These are phyloP conservation scores for Rhinogobius similis DNA, from an alignment of 2,113 vertebrate genomes.

Conservation along the genomic window DNA sequence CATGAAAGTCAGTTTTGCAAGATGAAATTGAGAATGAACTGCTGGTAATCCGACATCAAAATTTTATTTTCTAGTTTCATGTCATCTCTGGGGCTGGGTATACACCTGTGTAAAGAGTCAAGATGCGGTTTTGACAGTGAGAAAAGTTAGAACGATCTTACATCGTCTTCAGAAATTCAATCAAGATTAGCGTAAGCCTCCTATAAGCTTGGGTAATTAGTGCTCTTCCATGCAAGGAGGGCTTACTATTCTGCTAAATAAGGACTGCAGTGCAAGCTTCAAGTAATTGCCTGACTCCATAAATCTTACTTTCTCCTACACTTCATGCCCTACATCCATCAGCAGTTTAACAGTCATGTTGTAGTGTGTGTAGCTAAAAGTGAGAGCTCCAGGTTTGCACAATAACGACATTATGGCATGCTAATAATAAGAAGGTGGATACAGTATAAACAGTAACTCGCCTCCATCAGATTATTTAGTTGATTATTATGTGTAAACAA, in stretches of 20 bases:
- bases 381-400: not conserved
- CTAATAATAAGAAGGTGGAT: not conserved
- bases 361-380: not conserved
- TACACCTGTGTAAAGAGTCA: constrained; percentile 33
- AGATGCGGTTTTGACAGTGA: constrained; percentile 51
- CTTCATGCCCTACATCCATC: constrained; percentile 42
- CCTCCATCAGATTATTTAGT: constrained; percentile 18
- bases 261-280: constrained; percentile 42
- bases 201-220: constrained; percentile 66
- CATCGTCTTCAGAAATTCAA: constrained; percentile 61
- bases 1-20: not conserved
- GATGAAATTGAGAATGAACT: not conserved
- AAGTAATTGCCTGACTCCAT: constrained; percentile 56
- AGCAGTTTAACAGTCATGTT: constrained; percentile 36
- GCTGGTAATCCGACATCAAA: too few species aligned
- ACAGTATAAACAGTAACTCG: constrained; percentile 8
- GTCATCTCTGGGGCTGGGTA: not conserved
- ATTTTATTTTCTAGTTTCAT: not conserved
- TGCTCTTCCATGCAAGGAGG: constrained; percentile 55
- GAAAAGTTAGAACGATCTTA: constrained; percentile 50
- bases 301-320: constrained; percentile 60
- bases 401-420: too few species aligned
- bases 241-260: constrained; percentile 56
- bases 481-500: constrained; percentile 49
- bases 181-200: constrained; percentile 69